phyloP scores from a whole-genome alignment of 2,113 vertebrate genomes.

The Chloropsis cyanopogon region DNA sequence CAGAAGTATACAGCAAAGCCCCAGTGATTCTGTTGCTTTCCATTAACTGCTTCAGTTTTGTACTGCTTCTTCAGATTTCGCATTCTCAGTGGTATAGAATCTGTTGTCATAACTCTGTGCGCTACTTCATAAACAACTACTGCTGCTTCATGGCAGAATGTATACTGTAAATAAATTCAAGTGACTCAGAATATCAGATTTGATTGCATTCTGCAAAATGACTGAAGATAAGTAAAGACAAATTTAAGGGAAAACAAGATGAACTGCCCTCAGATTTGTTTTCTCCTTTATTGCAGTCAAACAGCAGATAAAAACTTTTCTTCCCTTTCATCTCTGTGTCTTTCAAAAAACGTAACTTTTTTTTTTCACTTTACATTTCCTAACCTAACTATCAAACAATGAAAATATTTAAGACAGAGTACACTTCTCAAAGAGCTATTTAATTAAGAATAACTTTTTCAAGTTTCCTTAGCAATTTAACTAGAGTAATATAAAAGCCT shows the following conservation, averaged over 20 bases:
- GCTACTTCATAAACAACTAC: not conserved
- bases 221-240: not conserved
- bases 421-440: not conserved
- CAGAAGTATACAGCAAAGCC: not conserved
- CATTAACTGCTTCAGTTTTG: not conserved
- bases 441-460: not conserved
- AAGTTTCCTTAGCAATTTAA: not conserved
- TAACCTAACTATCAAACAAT: not conserved
- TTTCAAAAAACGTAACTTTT: not conserved
- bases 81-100: not conserved
- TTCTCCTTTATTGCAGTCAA: not conserved
- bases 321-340: not conserved
- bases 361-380: not conserved
- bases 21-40: not conserved
- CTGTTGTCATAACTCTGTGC: not conserved
- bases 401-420: not conserved
- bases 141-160: not conserved
- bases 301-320: not conserved
- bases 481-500: not conserved
- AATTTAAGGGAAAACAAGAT: not conserved
- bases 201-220: not conserved
- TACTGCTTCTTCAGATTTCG: not conserved
- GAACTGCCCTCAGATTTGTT: not conserved
- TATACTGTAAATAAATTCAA: not conserved
- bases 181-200: not conserved